A percentile compares a stretch with the other conserved stretches of the same genome.
These are phyloP conservation scores for Orgyia antiqua DNA, from an alignment of 2,888 invertebrate genomes.

Conservation along the genomic window DNA sequence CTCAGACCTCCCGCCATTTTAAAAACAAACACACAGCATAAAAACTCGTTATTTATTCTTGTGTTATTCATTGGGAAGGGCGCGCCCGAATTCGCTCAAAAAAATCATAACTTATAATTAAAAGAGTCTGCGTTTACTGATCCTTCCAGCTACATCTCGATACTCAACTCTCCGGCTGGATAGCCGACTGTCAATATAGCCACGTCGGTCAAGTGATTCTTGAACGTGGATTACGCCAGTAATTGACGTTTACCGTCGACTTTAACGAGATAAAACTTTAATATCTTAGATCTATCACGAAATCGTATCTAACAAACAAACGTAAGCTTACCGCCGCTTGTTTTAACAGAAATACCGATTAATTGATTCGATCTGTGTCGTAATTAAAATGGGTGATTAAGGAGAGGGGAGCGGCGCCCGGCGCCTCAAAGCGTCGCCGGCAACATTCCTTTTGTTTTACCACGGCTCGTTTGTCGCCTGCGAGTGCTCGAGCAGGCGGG, in stretches of 20 bases:
- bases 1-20: constrained; percentile 78
- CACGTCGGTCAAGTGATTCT: constrained; percentile 8
- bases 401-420: constrained; percentile 74
- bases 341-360: constrained; percentile 76
- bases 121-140: constrained; percentile 50
- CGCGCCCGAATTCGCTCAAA: constrained; percentile 72
- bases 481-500: constrained; percentile 33
- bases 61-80: constrained; percentile 70
- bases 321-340: constrained; percentile 61
- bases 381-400: constrained; percentile 79
- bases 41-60: constrained; percentile 76
- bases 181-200: constrained; percentile 3
- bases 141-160: constrained; percentile 4
- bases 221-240: constrained; percentile 25
- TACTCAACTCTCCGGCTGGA: constrained; percentile 3
- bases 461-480: constrained; percentile 77
- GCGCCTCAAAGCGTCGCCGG: constrained; percentile 77
- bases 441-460: constrained; percentile 79
- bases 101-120: constrained; percentile 76
- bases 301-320: constrained; percentile 51
- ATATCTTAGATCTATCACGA: constrained; percentile 44
- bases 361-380: constrained; percentile 78
- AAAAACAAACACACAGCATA: constrained; percentile 75
- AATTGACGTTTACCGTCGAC: constrained; percentile 36
- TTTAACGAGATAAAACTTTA: constrained; percentile 50